Evolutionary conservation across 2,888 invertebrate species (phyloP), one percentile per base, ranked within the genome.

Genomic region (Acanthosepion pharaonis): DNA sequence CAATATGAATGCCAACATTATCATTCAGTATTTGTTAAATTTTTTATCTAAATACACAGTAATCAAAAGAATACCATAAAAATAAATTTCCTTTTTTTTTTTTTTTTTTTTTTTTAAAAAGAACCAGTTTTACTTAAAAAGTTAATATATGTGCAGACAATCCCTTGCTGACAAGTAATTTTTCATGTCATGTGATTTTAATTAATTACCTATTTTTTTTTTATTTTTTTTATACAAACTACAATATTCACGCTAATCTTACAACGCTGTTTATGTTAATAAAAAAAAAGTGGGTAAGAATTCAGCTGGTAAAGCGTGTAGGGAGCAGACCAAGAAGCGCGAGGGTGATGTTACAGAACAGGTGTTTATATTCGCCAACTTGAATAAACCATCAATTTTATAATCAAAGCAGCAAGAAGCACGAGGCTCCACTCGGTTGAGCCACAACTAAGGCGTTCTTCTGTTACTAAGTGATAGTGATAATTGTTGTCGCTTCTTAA

Each of bases 321-420:
- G 78, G 78, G 78, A 8, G 15, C 0, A 28, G 78, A 28, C 5
- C 28, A 28, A 9, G 78, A 78, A 78, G n/a, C 18, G 9, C n/a
- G n/a, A 78, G n/a, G 15, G 78, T 78, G 78, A 78, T 78, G n/a
- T 78, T 78, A n/a, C n/a, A 78, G n/a, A 78, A 78, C 78, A 78
- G 78, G 78, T 78, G 78, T 78, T 78, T 78, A n/a, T n/a, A 78
- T n/a, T 78, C n/a, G n/a, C 11, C 78, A 78, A 78, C n/a, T 78
- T 78, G n/a, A 78, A 78, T n/a, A 78, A 78, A 78, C 78, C 78
- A 20, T 78, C 78, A 78, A n/a, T 78, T 59, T 78, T n/a, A 78
- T 78, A 78, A 3, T 18, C n/a, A 78, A 9, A 78, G n/a, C n/a
- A n/a, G 15, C 78, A 33, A 33, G 3, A n/a, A 78, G 4, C 78